phyloP scores from a whole-genome alignment of 2,888 invertebrate species.

The Lampropteryx suffumata region DNA sequence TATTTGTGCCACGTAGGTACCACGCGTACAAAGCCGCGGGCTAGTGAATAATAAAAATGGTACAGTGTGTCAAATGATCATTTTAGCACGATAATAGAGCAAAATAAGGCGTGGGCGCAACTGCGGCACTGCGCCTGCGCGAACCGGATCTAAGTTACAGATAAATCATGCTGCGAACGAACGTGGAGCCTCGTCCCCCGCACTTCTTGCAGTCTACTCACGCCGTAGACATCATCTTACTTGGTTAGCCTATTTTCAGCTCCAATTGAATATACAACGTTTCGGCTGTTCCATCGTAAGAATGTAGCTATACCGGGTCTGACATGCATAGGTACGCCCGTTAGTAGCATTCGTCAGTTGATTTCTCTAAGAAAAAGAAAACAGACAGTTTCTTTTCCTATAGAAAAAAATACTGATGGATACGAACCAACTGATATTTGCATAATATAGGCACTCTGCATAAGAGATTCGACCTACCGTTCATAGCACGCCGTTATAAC shows the following conservation, averaged over 20 bases:
- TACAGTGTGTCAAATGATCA: constrained; percentile 61
- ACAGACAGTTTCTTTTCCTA: too few species aligned
- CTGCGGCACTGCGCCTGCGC: constrained; percentile 49
- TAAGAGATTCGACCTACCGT: constrained; percentile 18
- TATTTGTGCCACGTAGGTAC: too few species aligned
- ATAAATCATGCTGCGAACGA: constrained; percentile 69
- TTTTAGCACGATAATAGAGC: constrained; percentile 71
- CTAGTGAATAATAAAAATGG: constrained; percentile 50
- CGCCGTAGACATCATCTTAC: constrained; percentile 34
- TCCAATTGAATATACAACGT: constrained; percentile 35
- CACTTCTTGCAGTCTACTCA: constrained; percentile 28
- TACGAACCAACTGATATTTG: too few species aligned
- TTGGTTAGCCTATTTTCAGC: constrained; percentile 35
- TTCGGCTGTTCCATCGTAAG: constrained; percentile 30
- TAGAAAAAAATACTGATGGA: too few species aligned
- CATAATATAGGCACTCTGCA: too few species aligned
- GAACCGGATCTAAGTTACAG: constrained; percentile 74
- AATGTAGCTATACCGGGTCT: constrained; percentile 23
- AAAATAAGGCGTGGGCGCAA: constrained; percentile 71
- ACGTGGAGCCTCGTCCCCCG: constrained; percentile 42
- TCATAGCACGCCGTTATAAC: constrained; percentile 11
- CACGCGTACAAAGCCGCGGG: too few species aligned
- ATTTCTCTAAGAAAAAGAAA: too few species aligned
- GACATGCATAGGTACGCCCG: too few species aligned
- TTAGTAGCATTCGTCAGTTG: too few species aligned